Base-by-base conservation (phyloP, 2,888 invertebrate genomes). In the Tiphia femorata region DNA sequence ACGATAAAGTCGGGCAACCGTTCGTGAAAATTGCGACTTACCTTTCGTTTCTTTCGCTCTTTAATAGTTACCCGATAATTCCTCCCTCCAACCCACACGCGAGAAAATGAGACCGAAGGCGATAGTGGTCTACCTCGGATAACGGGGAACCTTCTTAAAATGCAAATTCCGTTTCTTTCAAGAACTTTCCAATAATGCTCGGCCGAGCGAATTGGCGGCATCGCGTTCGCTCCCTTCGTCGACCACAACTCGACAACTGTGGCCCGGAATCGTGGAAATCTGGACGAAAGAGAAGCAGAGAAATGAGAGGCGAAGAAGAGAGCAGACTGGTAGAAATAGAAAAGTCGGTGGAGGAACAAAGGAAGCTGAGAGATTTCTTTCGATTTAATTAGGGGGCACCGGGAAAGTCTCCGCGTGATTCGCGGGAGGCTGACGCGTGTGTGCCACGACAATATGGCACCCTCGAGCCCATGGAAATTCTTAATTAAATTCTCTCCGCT, bases 401-500 rank as follows among this genome's bases (percentile, higher is more conserved):
- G 17, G 42, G 41, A 49, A 48, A 54, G 58, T 56, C 48, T n/a
- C n/a, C n/a, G 47, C 42, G 23, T 41, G 62, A 58, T 59, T 56
- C 56, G 51, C 50, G 50, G 25, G 51, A 17, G 43, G 53, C 54
- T 70, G 67, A 74, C 74, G 69, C 68, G 72, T 74, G 73, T 78
- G 70, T 70, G 77, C 73, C 75, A 75, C 47, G 56, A 68, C 75
- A 75, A 69, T 65, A 67, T 69, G 69, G 61, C 64, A 62, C 62
- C 55, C 43, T 35, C 52, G 25, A 53, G 49, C 62, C 70, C 67
- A 68, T 68, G 70, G 70, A 76, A 72, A 79, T 76, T 80, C 77
- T 78, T 80, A 80, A 80, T 81, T 80, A 78, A 80, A 80, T 79
- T 76, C 72, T 67, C 69, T 63, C 64, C 64, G 41, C 44, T 56